These are phyloP conservation scores for Dreissena polymorpha DNA, from an alignment of 1,140 invertebrate species.

Conservation along the genomic window DNA sequence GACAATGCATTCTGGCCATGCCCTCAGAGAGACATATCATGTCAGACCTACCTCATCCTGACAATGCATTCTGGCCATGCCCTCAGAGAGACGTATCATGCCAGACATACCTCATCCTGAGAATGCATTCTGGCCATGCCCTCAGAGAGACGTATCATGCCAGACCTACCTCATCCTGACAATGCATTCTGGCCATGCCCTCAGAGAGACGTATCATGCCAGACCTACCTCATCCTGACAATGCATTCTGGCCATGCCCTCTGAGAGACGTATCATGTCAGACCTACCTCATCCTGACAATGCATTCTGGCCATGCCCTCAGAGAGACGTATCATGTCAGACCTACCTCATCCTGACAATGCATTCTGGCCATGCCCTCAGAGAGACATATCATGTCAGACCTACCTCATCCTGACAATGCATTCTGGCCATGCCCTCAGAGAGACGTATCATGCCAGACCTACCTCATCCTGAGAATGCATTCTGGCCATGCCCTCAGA, in stretches of 20 bases:
- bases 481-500: too few relatives aligned
- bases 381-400: not conserved
- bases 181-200: slow-evolving; percentile 97
- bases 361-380: too few relatives aligned
- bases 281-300: slow-evolving; percentile 91
- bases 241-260: too few relatives aligned
- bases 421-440: slow-evolving; percentile 97
- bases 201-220: slow-evolving; percentile 97
- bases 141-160: too few relatives aligned
- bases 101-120: too few relatives aligned
- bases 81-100: slow-evolving; percentile 97
- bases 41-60: slow-evolving; percentile 87
- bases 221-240: too few relatives aligned
- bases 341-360: too few relatives aligned
- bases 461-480: too few relatives aligned
- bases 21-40: too few relatives aligned
- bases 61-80: slow-evolving; percentile 97
- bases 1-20: too few relatives aligned
- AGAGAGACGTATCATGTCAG: slow-evolving; percentile 95
- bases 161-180: slow-evolving; percentile 89
- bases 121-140: too few relatives aligned
- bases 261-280: not conserved
- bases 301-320: slow-evolving; percentile 98
- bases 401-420: slow-evolving; percentile 94
- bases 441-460: slow-evolving; percentile 96